A percentile compares a stretch with the other conserved stretches of the same genome.
These are phyloP conservation scores for Chalcosyrphus nemorum DNA, from an alignment of 2,888 invertebrate species.

Conservation along the genomic window DNA sequence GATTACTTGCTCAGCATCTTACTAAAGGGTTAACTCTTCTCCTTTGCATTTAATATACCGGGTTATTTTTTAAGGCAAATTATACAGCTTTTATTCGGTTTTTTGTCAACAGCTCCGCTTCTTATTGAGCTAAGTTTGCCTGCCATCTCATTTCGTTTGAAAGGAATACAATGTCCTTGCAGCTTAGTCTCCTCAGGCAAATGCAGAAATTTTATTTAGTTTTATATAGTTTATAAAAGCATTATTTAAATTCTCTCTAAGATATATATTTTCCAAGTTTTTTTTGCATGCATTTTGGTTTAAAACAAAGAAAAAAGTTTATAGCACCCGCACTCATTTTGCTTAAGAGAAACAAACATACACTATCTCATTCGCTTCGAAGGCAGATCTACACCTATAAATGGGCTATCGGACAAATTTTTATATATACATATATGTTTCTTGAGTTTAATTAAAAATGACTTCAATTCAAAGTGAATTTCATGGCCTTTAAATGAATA, in stretches of 20 bases:
- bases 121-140: neutral
- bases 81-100: too few species aligned
- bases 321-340: slow-evolving; percentile 42
- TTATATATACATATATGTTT: neutral
- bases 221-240: neutral
- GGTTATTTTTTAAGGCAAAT: too few species aligned
- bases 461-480: slow-evolving; percentile 60
- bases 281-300: slow-evolving; percentile 30
- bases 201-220: neutral
- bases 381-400: slow-evolving; percentile 48
- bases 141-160: neutral
- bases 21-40: too few species aligned
- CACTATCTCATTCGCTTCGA: slow-evolving; percentile 49
- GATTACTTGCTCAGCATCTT: too few species aligned
- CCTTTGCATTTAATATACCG: too few species aligned
- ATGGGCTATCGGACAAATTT: slow-evolving; percentile 39
- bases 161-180: neutral
- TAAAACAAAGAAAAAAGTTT: neutral
- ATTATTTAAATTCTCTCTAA: neutral
- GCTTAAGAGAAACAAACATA: slow-evolving; percentile 17
- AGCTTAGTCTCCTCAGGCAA: neutral
- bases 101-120: too few species aligned
- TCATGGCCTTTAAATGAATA: neutral
- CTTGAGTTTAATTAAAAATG: slow-evolving; percentile 7
- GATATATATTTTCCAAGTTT: neutral